Percentiles rank a stretch among this genome's conserved stretches.
phyloP scores from a whole-genome alignment of 2,888 invertebrate species.

The Ornithoptera priamus region DNA sequence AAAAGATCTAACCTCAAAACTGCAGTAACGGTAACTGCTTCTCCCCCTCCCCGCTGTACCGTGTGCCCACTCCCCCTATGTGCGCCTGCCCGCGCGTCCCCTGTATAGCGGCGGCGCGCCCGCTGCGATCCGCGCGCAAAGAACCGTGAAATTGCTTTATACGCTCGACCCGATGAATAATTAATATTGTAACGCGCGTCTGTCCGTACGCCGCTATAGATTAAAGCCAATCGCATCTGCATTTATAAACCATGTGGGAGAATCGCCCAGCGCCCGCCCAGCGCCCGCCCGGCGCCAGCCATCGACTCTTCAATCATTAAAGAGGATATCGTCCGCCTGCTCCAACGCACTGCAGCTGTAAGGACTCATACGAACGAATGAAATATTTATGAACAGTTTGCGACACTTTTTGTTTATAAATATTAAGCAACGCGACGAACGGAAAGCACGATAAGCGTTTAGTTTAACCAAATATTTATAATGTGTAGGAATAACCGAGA shows the following conservation, averaged over 20 bases:
- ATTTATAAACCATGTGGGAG: constrained; percentile 63
- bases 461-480: too few species aligned
- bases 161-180: constrained; percentile 80
- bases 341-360: constrained; percentile 1
- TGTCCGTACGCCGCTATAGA: constrained; percentile 43
- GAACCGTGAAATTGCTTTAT: constrained; percentile 81
- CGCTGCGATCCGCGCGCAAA: constrained; percentile 71
- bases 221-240: constrained; percentile 63
- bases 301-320: neutral
- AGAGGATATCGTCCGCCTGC: constrained; percentile 6
- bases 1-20: too few species aligned
- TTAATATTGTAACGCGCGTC: constrained; percentile 73
- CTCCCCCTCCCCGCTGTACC: too few species aligned
- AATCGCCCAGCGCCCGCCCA: constrained; percentile 32
- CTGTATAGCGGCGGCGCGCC: constrained; percentile 56
- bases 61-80: too few species aligned
- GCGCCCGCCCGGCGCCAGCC: too few species aligned
- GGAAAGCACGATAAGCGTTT: too few species aligned
- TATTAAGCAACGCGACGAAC: too few species aligned
- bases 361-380: neutral
- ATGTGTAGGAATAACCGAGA: too few species aligned
- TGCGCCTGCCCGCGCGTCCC: constrained; percentile 30
- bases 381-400: neutral
- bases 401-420: neutral
- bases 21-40: too few species aligned